Evolutionary conservation across 2,797 vertebrate species (phyloP), one percentile per base, ranked within the genome.

Genomic region (Taeniopygia guttata): DNA sequence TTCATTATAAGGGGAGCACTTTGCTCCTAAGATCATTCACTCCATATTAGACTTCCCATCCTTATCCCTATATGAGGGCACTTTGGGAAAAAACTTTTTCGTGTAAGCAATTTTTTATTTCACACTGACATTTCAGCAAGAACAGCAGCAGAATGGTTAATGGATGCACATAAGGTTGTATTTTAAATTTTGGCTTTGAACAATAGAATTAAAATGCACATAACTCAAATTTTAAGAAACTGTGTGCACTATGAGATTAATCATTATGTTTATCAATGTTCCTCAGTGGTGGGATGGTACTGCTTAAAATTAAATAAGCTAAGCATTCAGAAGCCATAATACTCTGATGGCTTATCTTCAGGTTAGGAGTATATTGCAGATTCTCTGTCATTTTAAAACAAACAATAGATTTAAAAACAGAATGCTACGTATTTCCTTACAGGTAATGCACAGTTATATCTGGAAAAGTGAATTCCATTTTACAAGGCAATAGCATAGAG

Each of bases 141-240:
- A 82, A 58, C 14, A 63, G 26, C 38, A 66, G 43, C 13, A 70
- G 16, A 66, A 88, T 56, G 3, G 14, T 8, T 59, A 43, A 59
- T 13, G 14, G 42, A 56, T 22, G 10, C 13, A 59, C 1, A 0
- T 18, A 67, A 62, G 30, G 59, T 2, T 60, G 5, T n/a, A 58
- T 79, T 72, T 81, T 30, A 79, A 76, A 12, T 56, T 77, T 70
- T 59, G 40, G 9, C 19, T 73, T 42, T 64, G 32, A n/a, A 54
- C 14, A 66, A 52, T 3, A 66, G 19, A 73, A 79, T 32, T 43
- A 76, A 76, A 81, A 56, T 5, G 4, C 11, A 29, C 0, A 1
- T 32, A 54, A 62, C 7, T 52, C 22, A 82, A 54, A 34, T 84
- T 34, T 45, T 64, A 75, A 72, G 30, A 46, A 70, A 40, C 13